These are phyloP conservation scores for Lasioglossum pauxillum DNA, from an alignment of 2,888 invertebrate species.

Conservation along the genomic window DNA sequence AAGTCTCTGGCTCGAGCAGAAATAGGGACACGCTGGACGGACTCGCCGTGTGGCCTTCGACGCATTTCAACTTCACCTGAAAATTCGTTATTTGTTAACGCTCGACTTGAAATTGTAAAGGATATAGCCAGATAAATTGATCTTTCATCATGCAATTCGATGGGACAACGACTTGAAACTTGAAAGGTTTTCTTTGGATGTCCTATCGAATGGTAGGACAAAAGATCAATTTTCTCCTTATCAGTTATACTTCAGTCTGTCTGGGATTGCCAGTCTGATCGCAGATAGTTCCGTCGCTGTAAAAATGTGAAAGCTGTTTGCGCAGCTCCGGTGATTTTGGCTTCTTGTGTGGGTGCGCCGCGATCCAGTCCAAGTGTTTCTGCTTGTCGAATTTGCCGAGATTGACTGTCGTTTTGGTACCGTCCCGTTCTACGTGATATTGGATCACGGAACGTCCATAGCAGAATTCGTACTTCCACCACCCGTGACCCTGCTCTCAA, in stretches of 20 bases:
- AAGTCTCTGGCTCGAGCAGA: conserved; percentile 95
- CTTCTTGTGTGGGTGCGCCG: conserved; percentile 91
- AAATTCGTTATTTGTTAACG: conserved; percentile 17
- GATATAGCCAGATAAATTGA: not conserved
- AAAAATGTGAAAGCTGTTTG: conserved; percentile 93
- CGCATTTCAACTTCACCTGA: conserved; percentile 91
- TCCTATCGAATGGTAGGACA: not conserved
- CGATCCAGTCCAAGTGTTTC: conserved; percentile 94
- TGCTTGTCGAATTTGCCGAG: conserved; percentile 92
- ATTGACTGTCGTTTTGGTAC: conserved; percentile 89
- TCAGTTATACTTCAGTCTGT: conserved; percentile 90
- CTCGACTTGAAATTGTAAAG: not conserved
- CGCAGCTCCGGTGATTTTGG: conserved; percentile 89
- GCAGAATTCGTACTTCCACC: conserved; percentile 99
- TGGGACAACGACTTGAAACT: not conserved
- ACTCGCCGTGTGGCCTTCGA: conserved; percentile 88
- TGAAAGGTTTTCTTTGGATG: too few relatives aligned
- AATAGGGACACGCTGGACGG: conserved; percentile 94
- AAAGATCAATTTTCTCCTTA: not conserved
- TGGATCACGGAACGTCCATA: conserved; percentile 95
- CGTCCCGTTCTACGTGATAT: conserved; percentile 93
- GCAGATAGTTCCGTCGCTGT: conserved; percentile 94
- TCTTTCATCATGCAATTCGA: not conserved
- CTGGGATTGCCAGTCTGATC: conserved; percentile 92
- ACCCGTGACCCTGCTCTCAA: conserved; percentile 92